Evolutionary conservation across 2,113 vertebrate species (phyloP).

Genomic region (Alectura lathami): DNA sequence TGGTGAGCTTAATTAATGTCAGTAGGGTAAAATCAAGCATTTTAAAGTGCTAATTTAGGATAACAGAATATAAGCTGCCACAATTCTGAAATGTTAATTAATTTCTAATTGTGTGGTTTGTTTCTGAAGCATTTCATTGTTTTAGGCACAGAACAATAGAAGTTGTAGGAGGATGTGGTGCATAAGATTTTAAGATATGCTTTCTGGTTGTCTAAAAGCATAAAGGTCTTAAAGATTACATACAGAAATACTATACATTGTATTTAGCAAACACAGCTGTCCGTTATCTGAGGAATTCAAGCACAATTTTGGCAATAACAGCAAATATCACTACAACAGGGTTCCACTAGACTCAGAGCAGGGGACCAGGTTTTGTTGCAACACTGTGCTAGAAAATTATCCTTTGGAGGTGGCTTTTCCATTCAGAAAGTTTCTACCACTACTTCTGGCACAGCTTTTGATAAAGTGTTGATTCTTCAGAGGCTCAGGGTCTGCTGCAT

Average conservation of each 20-base stretch:
- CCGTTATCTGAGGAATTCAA: background rate
- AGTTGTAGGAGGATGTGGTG: background rate
- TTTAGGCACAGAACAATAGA: background rate
- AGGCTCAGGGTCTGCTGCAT: background rate
- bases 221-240: background rate
- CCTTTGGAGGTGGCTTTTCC: background rate
- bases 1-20: conserved; percentile 28
- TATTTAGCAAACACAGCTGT: background rate
- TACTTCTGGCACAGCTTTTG: background rate
- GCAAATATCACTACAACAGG: rapidly evolving
- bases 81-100: conserved; percentile 17
- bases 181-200: background rate
- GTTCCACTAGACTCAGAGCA: background rate
- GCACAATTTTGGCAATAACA: background rate
- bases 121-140: conserved; percentile 9
- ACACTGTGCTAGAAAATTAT: background rate
- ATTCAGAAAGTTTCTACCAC: background rate
- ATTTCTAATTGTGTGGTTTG: background rate
- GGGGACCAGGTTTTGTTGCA: background rate
- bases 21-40: conserved; percentile 36
- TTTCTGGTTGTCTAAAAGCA: background rate
- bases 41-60: conserved; percentile 44
- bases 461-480: background rate
- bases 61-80: background rate
- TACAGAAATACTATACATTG: background rate